Evolutionary conservation across 1,140 invertebrate species (phyloP).

Genomic region (Halyomorpha halys): DNA sequence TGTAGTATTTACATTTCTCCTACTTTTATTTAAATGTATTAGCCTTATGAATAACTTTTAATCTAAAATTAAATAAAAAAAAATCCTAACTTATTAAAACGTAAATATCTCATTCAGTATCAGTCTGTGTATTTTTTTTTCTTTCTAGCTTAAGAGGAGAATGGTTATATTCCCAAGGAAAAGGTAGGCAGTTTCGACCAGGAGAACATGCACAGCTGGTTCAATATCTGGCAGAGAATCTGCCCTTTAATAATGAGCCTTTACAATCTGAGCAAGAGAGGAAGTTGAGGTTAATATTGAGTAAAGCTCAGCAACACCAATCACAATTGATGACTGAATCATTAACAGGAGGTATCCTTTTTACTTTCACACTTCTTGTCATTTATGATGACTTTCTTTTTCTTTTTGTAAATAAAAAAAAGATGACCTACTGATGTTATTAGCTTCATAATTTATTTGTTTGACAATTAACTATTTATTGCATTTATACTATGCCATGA

Average conservation of each 20-base stretch:
- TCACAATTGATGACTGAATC: conserved; percentile 47
- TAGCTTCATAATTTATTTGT: no score
- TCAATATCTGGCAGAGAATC: conserved; percentile 68
- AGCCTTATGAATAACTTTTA: background rate
- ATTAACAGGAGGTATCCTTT: background rate
- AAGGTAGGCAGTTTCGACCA: conserved; percentile 71
- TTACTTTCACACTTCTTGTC: no score
- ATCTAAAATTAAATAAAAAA: background rate
- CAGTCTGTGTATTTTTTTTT: conserved; percentile 8
- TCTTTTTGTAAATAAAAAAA: no score
- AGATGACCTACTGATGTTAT: no score
- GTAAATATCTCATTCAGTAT: background rate
- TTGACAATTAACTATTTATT: background rate
- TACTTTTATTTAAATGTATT: no score
- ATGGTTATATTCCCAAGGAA: conserved; percentile 87
- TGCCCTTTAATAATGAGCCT: conserved; percentile 55
- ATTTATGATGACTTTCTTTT: no score
- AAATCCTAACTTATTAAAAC: background rate
- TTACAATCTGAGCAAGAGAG: conserved; percentile 75
- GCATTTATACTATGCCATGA: background rate
- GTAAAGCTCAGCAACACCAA: conserved; percentile 82
- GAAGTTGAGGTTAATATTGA: conserved; percentile 71
- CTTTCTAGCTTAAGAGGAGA: conserved; percentile 75
- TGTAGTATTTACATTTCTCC: no score
- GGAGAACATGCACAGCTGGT: conserved; percentile 73